Evolutionary conservation across 2,888 invertebrate genomes (phyloP).

Genomic region (Acleris cristana): DNA sequence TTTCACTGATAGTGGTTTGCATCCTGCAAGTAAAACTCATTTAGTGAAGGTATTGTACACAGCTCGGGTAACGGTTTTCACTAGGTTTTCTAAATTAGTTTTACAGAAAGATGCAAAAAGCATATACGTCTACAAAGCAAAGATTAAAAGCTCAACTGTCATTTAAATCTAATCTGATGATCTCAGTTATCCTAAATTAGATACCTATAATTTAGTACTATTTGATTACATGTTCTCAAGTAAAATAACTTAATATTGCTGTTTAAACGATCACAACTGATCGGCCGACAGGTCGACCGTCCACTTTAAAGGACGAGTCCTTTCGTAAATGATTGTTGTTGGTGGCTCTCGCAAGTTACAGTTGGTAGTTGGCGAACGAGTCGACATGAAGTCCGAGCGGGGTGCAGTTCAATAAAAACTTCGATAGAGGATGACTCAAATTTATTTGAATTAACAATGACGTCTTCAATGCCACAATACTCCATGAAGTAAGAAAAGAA

Average conservation of each 20-base stretch:
- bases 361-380: conserved; percentile 7
- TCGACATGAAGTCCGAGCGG: conserved; percentile 23
- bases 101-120: conserved; percentile 63
- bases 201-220: conserved; percentile 64
- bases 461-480: conserved; percentile 83
- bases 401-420: conserved; percentile 67
- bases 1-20: conserved; percentile 49
- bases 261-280: conserved; percentile 24
- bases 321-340: background rate
- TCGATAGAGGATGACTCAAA: conserved; percentile 81
- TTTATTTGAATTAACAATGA: conserved; percentile 84
- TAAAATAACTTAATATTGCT: conserved; percentile 23
- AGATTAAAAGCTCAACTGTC: conserved; percentile 69
- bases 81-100: conserved; percentile 51
- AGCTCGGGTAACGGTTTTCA: conserved; percentile 31
- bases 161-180: conserved; percentile 68
- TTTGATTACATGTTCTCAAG: conserved; percentile 57
- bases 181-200: conserved; percentile 68
- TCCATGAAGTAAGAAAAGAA: conserved; percentile 83
- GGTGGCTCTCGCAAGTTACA: conserved; percentile 14
- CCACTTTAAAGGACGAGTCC: conserved; percentile 3
- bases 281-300: conserved; percentile 1
- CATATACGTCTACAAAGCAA: conserved; percentile 73
- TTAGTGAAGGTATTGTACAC: conserved; percentile 42
- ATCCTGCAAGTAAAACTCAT: conserved; percentile 59